Conservation (phyloP, 2,888 invertebrate genomes). For the Dermolepida albohirtum region DNA sequence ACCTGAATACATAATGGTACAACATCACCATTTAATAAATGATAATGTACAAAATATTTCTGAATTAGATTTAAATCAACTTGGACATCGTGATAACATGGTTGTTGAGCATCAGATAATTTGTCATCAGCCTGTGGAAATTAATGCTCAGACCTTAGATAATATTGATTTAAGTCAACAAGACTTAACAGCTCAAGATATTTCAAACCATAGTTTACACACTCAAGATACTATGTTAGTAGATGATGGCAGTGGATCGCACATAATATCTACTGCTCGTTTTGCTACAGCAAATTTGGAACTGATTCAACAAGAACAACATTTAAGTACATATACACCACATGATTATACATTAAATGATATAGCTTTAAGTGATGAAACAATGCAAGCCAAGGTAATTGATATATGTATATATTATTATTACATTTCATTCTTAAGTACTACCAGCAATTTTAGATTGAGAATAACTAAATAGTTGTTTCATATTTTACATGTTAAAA, state of each 20-base stretch:
- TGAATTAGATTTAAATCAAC: conserved; percentile 58
- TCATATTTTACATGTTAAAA: not conserved
- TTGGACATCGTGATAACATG: conserved; percentile 57
- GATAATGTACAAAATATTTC: conserved; percentile 55
- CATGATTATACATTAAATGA: conserved; percentile 47
- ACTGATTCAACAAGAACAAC: conserved; percentile 57
- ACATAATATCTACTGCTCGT: conserved; percentile 50
- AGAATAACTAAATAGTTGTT: not conserved
- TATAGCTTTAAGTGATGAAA: conserved; percentile 43
- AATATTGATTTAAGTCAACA: conserved; percentile 60
- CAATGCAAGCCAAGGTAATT: conserved; percentile 37
- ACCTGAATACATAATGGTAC: conserved; percentile 58
- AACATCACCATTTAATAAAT: conserved; percentile 56
- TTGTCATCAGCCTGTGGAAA: conserved; percentile 56
- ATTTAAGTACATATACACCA: conserved; percentile 46
- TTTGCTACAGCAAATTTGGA: conserved; percentile 57
- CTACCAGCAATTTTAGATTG: too few species aligned
- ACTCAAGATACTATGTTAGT: conserved; percentile 55
- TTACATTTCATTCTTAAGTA: not conserved
- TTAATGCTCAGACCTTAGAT: conserved; percentile 57
- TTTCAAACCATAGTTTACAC: conserved; percentile 59
- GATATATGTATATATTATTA: not conserved
- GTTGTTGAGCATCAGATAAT: conserved; percentile 60
- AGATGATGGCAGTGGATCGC: conserved; percentile 48
- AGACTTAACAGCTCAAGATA: conserved; percentile 58